Percentiles rank a stretch among this genome's conserved stretches.
These are phyloP conservation scores for Hydropotes inermis DNA, from an alignment of 2,113 vertebrate species.

Conservation along the genomic window DNA sequence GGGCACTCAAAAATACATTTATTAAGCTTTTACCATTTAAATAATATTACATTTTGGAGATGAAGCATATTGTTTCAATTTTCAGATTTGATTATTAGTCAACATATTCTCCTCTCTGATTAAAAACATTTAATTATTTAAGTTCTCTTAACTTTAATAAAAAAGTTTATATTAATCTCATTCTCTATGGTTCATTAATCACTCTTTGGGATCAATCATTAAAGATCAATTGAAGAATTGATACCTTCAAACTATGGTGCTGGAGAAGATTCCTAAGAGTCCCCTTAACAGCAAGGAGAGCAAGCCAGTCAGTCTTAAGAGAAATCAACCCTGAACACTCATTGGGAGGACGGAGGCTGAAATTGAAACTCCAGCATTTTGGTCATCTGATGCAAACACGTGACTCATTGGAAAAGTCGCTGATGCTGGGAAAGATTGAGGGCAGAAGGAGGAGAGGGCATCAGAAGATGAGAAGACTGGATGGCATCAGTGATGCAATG, in stretches of 20 bases:
- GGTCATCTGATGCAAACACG: not conserved
- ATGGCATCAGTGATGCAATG: not conserved
- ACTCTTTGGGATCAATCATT: not conserved
- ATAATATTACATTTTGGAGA: not conserved
- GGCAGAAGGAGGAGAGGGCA: not conserved
- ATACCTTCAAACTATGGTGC: accelerated
- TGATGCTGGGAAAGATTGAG: not conserved
- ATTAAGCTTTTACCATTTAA: not conserved
- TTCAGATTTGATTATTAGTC: not conserved
- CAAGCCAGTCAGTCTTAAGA: not conserved
- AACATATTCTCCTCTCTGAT: not conserved
- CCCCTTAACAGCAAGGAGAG: not conserved
- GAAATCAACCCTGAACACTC: not conserved
- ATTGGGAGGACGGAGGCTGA: not conserved
- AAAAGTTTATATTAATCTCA: not conserved
- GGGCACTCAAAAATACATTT: not conserved
- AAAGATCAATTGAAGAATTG: not conserved
- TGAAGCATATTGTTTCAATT: not conserved
- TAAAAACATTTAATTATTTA: not conserved
- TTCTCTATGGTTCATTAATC: not conserved
- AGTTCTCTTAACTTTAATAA: not conserved
- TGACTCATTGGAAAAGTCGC: not conserved
- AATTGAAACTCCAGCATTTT: not conserved
- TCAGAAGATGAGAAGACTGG: not conserved
- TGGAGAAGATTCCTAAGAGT: not conserved